Base-by-base conservation (phyloP, 2,888 invertebrate species). In the Polydrusus pterygomalis region DNA sequence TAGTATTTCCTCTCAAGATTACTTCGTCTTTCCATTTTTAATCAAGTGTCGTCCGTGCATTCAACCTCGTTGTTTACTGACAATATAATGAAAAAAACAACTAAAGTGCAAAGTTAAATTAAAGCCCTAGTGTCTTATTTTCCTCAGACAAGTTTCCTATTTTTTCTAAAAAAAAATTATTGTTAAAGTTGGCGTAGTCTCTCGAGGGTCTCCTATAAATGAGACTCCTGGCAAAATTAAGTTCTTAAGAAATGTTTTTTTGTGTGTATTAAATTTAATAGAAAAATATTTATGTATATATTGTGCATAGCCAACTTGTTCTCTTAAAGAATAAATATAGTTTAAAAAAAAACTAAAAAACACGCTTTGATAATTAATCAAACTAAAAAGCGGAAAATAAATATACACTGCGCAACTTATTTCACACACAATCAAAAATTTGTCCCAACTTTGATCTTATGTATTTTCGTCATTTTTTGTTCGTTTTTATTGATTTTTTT, bases 71-170 rank as follows among this genome's bases (percentile, higher is more conserved):
- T 58, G 15, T 58, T 34, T 17, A 38, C 34, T 38, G 2, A n/a
- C 25, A 56, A 30, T 15, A 58, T 51, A 51, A 51, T n/a, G 13
- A 58, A 58, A 58, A 58, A 38, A 38, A 34, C 15, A 10, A 17
- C 38, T 58, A 58, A 58, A 58, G 38, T 58, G 38, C 34, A 34
- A 58, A 58, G n/a, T 30, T 56, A 56, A 56, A 56, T 13, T 56
- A 56, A 56, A 56, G n/a, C 56, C 30, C 30, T 30, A 6, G 56
- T 30, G 56, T 56, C 56, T 30, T n/a, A 30, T 56, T 56, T 56
- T 56, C 30, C 15, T n/a, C 8, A 25, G 30, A n/a, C n/a, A 15
- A 56, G 30, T 30, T 56, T 56, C 13, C 56, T 18, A 30, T 56
- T n/a, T 56, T n/a, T 56, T 30, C 18, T 10, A 30, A 7, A 20